Evolutionary conservation across 2,113 vertebrate species (phyloP), one percentile per base, ranked within the genome.

Genomic region (Eolophus roseicapilla): DNA sequence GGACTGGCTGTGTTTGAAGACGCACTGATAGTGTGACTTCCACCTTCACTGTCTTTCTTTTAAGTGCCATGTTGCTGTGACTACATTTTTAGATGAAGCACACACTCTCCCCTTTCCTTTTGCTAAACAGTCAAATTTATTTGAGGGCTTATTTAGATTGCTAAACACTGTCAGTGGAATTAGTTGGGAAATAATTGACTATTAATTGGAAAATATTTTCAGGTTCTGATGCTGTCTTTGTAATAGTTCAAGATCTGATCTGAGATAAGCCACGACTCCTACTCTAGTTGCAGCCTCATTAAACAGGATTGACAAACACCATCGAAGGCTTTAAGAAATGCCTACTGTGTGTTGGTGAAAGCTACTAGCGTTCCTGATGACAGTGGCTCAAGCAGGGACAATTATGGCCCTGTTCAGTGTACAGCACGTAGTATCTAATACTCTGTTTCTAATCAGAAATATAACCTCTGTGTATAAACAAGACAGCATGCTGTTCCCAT

Each of bases 121-220:
- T 70, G 53, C 43, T 93, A 69, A 90, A 65, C 75, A 92, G 52
- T 60, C 47, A 35, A 6, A 89, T 93, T 91, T 89, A 89, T 91
- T 78, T 57, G n/a, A 85, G 25, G 49, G 4, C 46, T 92, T 76
- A 90, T 94, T 92, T 93, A 83, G 92, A 86, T 95, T 75, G 73
- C 76, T 93, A 43, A 96, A 75, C 33, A 50, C 50, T 78, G 11
- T 28, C 79, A 68, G 35, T 85, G 50, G 71, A 86, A 91, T 78
- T 89, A 78, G 39, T 35, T 47, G 69, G 35, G 52, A 71, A 86
- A 78, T 6, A 95, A 68, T 2, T 78, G 29, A 64, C 68, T 77
- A n/a, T 35, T 74, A 77, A 83, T 59, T 63, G 60, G 47, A 87
- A 96, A 63, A 59, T 69, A 92, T 55, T 92, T 90, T 93, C 55